These are phyloP conservation scores for Parasteatoda lunata DNA, from an alignment of 2,888 invertebrate species.

Conservation along the genomic window DNA sequence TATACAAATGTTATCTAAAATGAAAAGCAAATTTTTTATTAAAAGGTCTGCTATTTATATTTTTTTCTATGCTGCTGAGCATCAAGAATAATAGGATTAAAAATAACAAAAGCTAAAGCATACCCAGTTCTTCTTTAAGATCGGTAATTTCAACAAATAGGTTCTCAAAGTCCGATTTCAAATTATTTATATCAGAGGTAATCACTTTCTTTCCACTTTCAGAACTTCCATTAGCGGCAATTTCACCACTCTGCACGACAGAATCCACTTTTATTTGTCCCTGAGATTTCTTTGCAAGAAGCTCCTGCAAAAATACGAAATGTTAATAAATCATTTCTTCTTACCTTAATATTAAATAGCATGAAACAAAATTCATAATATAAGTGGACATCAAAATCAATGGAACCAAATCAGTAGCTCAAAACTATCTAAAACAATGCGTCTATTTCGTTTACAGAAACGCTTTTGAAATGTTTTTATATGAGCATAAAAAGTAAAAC, in stretches of 20 bases:
- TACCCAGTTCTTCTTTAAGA: conserved; percentile 87
- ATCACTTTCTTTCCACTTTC: conserved; percentile 82
- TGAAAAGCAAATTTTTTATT: neutral
- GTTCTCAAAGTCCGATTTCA: conserved; percentile 88
- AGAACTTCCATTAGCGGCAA: conserved; percentile 88
- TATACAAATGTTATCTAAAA: conserved; percentile 73
- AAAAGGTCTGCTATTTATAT: neutral
- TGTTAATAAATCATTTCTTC: too few species aligned
- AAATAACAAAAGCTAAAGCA: neutral
- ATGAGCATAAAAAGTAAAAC: too few species aligned
- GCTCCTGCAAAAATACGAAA: conserved; percentile 56
- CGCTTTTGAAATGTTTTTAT: too few species aligned
- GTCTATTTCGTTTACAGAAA: too few species aligned
- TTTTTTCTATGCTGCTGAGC: neutral
- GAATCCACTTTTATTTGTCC: conserved; percentile 87
- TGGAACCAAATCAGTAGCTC: too few species aligned
- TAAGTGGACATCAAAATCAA: too few species aligned
- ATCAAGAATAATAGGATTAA: too few species aligned
- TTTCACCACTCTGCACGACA: conserved; percentile 86
- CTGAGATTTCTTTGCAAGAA: conserved; percentile 86
- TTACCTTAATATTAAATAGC: too few species aligned
- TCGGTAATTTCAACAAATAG: conserved; percentile 89
- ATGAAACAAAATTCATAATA: too few species aligned
- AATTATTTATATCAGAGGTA: conserved; percentile 87
- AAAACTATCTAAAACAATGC: too few species aligned